Evolutionary conservation across 2,113 vertebrate genomes (phyloP), one percentile per base, ranked within the genome.

Genomic region (Phasianus colchicus): DNA sequence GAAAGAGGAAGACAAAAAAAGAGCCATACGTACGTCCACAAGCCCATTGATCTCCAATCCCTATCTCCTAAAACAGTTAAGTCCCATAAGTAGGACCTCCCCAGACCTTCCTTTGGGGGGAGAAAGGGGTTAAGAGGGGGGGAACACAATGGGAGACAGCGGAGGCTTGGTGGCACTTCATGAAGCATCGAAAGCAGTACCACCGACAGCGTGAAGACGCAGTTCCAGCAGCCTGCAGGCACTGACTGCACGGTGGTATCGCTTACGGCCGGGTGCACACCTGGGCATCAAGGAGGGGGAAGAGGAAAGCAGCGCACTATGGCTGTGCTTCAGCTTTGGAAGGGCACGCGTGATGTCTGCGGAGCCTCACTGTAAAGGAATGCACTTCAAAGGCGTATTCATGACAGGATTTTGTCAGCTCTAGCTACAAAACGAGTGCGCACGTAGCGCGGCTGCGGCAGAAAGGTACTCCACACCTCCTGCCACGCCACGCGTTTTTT

Each of bases 351-450:
- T 92, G 93, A 95, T 52, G 64, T 71, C 75, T 50, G 25, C 52
- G 30, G 13, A 75, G 66, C 78, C 77, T 73, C 86, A 79, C 63
- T 57, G 69, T 78, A 67, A 88, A 95, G 79, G 89, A 95, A 95
- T 61, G 82, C 55, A 83, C 85, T 96, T 95, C 94, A 94, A 95
- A 95, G 80, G 43, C 61, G 15, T 78, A 27, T 13, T 88, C 57
- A 71, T 69, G 83, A 86, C 88, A 88, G 89, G 67, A 88, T 90
- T 90, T 83, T 91, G 88, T 88, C 73, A 88, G 69, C 16, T 61
- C 43, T 42, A 79, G 69, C 67, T 87, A 79, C 21, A 87, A 74
- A 54, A 30, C 18, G 67, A 34, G 13, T 1, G 24, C 5, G n/a
- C 6, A 8, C 3, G 18, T 25, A 7, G 21, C 21, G 8, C 5